Conservation (phyloP, 2,888 invertebrate genomes). For the Baronia brevicornis region DNA sequence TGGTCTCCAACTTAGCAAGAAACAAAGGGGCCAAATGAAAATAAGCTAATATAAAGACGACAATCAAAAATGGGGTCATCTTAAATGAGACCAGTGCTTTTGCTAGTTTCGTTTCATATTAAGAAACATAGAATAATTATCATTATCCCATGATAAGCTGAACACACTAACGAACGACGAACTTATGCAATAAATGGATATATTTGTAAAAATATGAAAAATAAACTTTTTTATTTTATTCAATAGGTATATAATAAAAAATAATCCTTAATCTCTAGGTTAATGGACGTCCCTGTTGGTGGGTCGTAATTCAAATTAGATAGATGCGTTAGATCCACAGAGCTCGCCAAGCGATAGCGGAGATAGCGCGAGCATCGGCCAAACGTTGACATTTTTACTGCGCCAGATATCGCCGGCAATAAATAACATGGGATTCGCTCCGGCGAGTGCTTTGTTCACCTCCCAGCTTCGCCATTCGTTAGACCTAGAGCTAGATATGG, state of each 20-base stretch:
- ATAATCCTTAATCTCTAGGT: no score
- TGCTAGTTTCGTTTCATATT: no score
- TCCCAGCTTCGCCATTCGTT: slow-evolving; percentile 15
- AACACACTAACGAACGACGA: no score
- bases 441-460: slow-evolving; percentile 28
- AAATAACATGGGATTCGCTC: slow-evolving; percentile 44
- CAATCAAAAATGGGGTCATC: no score
- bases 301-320: slow-evolving; percentile 31
- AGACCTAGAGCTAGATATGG: slow-evolving; percentile 15
- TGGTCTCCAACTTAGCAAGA: no score
- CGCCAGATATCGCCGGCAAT: slow-evolving; percentile 48
- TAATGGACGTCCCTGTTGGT: slow-evolving; percentile 17
- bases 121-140: no score
- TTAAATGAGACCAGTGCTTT: no score
- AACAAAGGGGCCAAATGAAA: no score
- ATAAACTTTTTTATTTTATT: slow-evolving; percentile 5
- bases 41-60: no score
- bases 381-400: slow-evolving; percentile 63
- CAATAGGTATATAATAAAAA: slow-evolving; percentile 5
- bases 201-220: no score
- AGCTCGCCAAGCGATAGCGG: slow-evolving; percentile 24
- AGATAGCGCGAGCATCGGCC: slow-evolving; percentile 33
- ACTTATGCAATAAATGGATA: no score
- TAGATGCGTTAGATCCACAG: slow-evolving; percentile 26
- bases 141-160: no score